Evolutionary conservation across 2,888 invertebrate genomes (phyloP), one percentile per base, ranked within the genome.

Genomic region (Deladenus siricidicola): DNA sequence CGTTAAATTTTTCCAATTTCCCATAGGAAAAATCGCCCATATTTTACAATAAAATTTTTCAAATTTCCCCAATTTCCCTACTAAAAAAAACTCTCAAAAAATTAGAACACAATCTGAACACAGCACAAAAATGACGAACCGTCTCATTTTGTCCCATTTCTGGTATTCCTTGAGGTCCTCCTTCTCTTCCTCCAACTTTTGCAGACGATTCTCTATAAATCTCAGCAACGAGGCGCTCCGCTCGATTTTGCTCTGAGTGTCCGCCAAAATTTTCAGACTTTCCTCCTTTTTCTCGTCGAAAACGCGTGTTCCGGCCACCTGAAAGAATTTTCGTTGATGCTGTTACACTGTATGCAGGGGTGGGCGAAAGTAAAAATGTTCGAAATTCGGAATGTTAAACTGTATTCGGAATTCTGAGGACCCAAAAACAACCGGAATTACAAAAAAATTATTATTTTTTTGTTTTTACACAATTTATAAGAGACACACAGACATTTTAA

Each of bases 81-180:
- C 14, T 34, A 10, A 14, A 34, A 34, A 14, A 34, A 34, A 6
- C 14, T 34, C 39, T 6, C 6, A 34, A 10, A 34, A 34, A 34
- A 34, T 14, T 34, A 34, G 14, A 34, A 34, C 6, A 14, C 6
- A 34, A 34, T 34, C 39, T 34, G 14, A 34, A 10, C 39, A n/a
- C n/a, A n/a, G n/a, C n/a, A 14, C 6, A 34, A 10, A 34, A 6
- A 14, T 34, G 8, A 63, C 10, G 51, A 45, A 82, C 81, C 83
- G 85, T 24, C 96, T 85, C 72, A 90, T 88, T 79, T 92, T 89
- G 79, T 98, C 98, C 88, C 91, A 91, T 77, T 91, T 90, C 82
- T 99, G 98, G 81, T 98, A 98, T 78, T 96, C 94, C 79, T 94
- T 96, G 58, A 98, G 81, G 79, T 99, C 98, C 79, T 99, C 96